These are phyloP conservation scores for Drosophila barbarae DNA, from an alignment of 2,888 invertebrate species.

Conservation along the genomic window DNA sequence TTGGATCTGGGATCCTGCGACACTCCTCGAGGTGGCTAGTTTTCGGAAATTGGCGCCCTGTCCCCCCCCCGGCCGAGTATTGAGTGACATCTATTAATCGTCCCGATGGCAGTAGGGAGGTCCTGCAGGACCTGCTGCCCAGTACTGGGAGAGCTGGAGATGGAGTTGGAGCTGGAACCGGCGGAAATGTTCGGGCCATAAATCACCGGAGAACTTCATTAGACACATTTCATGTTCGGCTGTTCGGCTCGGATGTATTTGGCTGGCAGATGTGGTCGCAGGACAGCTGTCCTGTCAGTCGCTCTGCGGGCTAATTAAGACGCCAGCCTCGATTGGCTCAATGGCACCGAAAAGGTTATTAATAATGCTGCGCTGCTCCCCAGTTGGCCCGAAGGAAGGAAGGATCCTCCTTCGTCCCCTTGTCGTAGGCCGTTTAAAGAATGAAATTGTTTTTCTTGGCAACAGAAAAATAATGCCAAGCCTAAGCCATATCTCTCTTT, in stretches of 20 bases:
- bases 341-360: slow-evolving; percentile 53
- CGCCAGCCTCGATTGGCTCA: slow-evolving; percentile 45
- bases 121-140: slow-evolving; percentile 12
- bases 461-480: slow-evolving; percentile 2
- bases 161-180: slow-evolving; percentile 17
- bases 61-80: slow-evolving; percentile 39
- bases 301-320: slow-evolving; percentile 57
- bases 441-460: slow-evolving; percentile 28
- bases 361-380: slow-evolving; percentile 44
- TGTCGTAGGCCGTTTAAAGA: slow-evolving; percentile 2
- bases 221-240: slow-evolving; percentile 54
- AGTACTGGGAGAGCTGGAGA: slow-evolving; percentile 6
- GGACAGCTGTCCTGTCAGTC: slow-evolving; percentile 52
- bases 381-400: neutral
- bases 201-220: slow-evolving; percentile 68
- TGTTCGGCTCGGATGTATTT: slow-evolving; percentile 15
- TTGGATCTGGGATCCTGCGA: neutral
- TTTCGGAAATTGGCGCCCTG: slow-evolving; percentile 60
- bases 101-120: slow-evolving; percentile 34
- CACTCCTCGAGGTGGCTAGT: slow-evolving; percentile 41
- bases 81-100: slow-evolving; percentile 70
- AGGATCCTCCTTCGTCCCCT: neutral
- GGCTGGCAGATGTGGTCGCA: slow-evolving; percentile 32
- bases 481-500: slow-evolving; percentile 52
- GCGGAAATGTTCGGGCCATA: slow-evolving; percentile 63